phyloP scores from a whole-genome alignment of 2,113 vertebrate genomes.

The Puntigrus tetrazona region DNA sequence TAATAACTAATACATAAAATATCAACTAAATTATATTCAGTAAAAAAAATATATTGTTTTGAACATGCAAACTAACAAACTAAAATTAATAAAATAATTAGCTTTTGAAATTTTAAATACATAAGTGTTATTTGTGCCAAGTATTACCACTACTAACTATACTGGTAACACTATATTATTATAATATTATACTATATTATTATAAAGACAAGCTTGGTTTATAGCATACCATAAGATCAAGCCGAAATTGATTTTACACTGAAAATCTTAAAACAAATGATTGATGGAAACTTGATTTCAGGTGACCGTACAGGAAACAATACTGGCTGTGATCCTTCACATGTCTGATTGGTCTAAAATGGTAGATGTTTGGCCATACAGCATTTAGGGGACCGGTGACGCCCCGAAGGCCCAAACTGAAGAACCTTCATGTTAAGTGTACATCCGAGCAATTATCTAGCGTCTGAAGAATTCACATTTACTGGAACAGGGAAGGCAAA shows the following conservation, averaged over 20 bases:
- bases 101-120: no score
- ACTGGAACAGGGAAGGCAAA: background rate
- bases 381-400: background rate
- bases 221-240: background rate
- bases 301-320: background rate
- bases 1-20: no score
- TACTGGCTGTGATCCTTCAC: background rate
- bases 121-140: no score
- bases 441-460: background rate
- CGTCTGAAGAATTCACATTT: slow-evolving; percentile 5
- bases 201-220: background rate
- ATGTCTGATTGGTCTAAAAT: background rate
- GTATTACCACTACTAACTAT: no score
- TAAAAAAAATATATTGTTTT: background rate
- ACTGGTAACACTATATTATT: no score
- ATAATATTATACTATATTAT: background rate
- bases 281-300: background rate
- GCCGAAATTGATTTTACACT: background rate
- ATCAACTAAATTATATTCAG: background rate
- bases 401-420: background rate
- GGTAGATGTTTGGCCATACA: background rate
- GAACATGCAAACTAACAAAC: background rate
- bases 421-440: background rate
- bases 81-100: no score
- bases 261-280: background rate